These are phyloP conservation scores for Corythornis leucogaster DNA, from an alignment of 2,797 vertebrate genomes.

Conservation along the genomic window DNA sequence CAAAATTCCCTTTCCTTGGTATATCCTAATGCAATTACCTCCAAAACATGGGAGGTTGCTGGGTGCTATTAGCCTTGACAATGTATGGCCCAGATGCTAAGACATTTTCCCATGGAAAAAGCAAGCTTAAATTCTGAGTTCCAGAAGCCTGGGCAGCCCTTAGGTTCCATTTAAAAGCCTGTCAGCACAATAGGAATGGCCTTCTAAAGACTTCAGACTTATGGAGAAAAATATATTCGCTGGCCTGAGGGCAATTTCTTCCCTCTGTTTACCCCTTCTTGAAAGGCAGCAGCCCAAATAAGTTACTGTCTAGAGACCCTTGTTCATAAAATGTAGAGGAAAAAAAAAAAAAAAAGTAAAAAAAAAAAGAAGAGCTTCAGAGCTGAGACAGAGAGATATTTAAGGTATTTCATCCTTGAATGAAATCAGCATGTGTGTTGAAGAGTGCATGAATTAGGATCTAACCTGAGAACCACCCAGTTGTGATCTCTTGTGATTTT, in stretches of 20 bases:
- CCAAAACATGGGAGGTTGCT: neutral
- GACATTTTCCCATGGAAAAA: neutral
- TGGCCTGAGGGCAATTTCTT: neutral
- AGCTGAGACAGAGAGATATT: neutral
- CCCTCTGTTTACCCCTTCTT: neutral
- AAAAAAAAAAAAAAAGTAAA: too few species aligned
- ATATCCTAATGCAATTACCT: neutral
- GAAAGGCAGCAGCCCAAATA: neutral
- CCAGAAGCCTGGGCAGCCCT: neutral
- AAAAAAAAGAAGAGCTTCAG: neutral
- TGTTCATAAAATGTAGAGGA: neutral
- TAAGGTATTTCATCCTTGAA: neutral
- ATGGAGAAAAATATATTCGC: neutral
- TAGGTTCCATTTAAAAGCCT: conserved; percentile 19
- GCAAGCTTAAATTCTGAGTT: neutral
- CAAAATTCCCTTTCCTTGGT: neutral
- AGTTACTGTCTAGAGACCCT: neutral
- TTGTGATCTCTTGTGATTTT: neutral
- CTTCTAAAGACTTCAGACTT: conserved; percentile 17
- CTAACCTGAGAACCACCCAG: neutral
- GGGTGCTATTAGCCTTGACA: neutral
- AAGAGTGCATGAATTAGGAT: neutral
- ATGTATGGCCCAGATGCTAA: neutral
- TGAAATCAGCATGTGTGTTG: neutral
- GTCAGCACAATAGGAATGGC: conserved; percentile 13